Conservation (phyloP, 2,888 invertebrate genomes). For the Hyposoter didymator region DNA sequence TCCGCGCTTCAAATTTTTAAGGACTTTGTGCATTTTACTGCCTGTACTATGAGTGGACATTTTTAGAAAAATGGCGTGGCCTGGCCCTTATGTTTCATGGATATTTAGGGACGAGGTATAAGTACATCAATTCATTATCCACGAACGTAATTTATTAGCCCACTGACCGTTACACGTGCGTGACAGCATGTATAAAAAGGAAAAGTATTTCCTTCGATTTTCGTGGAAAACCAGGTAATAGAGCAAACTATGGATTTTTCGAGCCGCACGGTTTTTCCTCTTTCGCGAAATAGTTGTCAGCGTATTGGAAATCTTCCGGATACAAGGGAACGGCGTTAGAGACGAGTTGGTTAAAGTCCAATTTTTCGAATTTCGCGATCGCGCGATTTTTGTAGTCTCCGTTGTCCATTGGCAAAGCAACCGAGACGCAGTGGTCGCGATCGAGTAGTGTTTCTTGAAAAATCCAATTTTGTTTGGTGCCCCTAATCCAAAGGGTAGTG, state of each 20-base stretch:
- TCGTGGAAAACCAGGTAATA: background rate
- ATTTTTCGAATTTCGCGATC: slow-evolving; percentile 84
- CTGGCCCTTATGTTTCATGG: background rate
- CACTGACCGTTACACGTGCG: slow-evolving; percentile 48
- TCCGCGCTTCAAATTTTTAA: too few relatives aligned
- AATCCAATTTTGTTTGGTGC: slow-evolving; percentile 87
- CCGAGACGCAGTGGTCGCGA: slow-evolving; percentile 91
- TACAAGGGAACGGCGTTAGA: slow-evolving; percentile 85
- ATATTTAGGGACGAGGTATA: background rate
- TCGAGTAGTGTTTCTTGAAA: slow-evolving; percentile 95
- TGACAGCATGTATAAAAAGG: background rate
- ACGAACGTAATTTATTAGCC: slow-evolving; percentile 43
- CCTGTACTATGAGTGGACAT: too few relatives aligned
- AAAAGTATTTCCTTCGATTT: slow-evolving; percentile 7
- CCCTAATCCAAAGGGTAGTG: slow-evolving; percentile 88
- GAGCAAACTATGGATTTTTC: background rate
- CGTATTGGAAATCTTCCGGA: slow-evolving; percentile 86
- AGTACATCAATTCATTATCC: background rate
- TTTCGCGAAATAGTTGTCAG: slow-evolving; percentile 87
- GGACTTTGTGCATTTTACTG: too few relatives aligned
- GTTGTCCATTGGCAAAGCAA: slow-evolving; percentile 86
- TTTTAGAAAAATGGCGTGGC: too few relatives aligned
- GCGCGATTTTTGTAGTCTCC: slow-evolving; percentile 72
- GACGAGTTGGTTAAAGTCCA: slow-evolving; percentile 88
- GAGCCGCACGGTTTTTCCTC: slow-evolving; percentile 81